Percentiles rank a stretch among this genome's conserved stretches.
phyloP scores from a whole-genome alignment of 1,140 invertebrate genomes.

The Cotesia glomerata region DNA sequence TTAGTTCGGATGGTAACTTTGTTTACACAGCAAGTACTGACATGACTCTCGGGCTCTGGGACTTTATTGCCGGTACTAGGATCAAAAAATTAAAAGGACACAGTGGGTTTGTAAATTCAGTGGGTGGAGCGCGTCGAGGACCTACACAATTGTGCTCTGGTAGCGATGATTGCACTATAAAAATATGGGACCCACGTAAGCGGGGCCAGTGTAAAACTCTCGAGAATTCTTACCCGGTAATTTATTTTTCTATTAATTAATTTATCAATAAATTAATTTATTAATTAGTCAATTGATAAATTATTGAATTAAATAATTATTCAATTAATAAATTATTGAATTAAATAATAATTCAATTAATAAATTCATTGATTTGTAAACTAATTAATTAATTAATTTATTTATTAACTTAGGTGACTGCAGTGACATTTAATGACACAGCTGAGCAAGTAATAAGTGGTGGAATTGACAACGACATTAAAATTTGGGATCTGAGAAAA shows the following conservation, averaged over 20 bases:
- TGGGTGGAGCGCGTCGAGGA: constrained; percentile 80
- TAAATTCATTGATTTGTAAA: background rate
- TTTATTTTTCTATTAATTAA: background rate
- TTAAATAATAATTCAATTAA: background rate
- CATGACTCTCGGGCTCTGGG: constrained; percentile 95
- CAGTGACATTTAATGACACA: constrained; percentile 95
- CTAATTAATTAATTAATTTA: background rate
- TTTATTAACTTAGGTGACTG: constrained; percentile 69
- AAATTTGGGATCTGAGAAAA: constrained; percentile 97
- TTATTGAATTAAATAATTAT: background rate
- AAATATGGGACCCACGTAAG: constrained; percentile 89
- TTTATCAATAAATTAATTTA: background rate
- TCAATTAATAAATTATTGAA: constrained; percentile 25
- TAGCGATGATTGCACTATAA: constrained; percentile 93
- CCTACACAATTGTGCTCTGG: constrained; percentile 90
- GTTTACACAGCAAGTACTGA: constrained; percentile 95
- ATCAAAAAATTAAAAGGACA: constrained; percentile 94
- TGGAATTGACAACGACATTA: constrained; percentile 97
- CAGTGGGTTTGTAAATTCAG: constrained; percentile 86
- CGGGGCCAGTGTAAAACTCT: constrained; percentile 79
- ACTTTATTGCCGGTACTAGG: constrained; percentile 83
- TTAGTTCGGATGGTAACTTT: constrained; percentile 90
- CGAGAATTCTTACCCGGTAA: constrained; percentile 78
- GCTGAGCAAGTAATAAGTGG: constrained; percentile 89
- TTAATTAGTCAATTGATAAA: background rate